Base-by-base conservation (phyloP, 2,113 vertebrate species). In the Protobothrops flavoviridis region DNA sequence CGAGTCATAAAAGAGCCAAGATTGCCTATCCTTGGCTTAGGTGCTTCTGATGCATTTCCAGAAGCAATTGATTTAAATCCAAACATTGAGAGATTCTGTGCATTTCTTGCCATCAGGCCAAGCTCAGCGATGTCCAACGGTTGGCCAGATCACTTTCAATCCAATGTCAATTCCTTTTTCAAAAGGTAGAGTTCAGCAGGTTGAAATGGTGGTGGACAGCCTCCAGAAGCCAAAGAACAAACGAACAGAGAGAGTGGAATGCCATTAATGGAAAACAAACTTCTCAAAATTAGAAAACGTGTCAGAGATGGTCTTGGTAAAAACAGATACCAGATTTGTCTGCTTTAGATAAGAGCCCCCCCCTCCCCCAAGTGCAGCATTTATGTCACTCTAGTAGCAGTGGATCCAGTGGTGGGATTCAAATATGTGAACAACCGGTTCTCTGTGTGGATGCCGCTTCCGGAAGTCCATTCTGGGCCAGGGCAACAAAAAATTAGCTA, bases 91-190 rank as follows among this genome's bases (percentile, higher is more conserved):
- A 88, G 85, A 33, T n/a, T 55, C 17, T 55, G 61, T 56, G 50
- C 59, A 89, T 90, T 95, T 26, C 4, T 2, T 90, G 26, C 57
- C 89, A 89, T 26, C 93, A 88, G 93, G 94, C 43, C 57, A 17
- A 4, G 11, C 1, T n/a, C 3, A 0, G 3, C 0, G 23, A 93
- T 95, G 2, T 29, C 90, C 92, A 11, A 43, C 69, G 88, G 56
- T 88, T 85, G 90, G 93, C 55, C 90, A 93, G 57, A 92, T 95
- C 93, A 81, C 48, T 89, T 92, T 74, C 43, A 61, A n/a, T 43
- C 90, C 93, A 92, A 95, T 0, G 33, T 94, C 94, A 91, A 8
- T 94, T 69, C 33, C 88, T 94, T 95, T 96, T 59, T 96, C 93
- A 94, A 11, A 86, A 94, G 85, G 95, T 55, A 93, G 7, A 89